Evolutionary conservation across 2,888 invertebrate genomes (phyloP).

Genomic region (Muscina levida): DNA sequence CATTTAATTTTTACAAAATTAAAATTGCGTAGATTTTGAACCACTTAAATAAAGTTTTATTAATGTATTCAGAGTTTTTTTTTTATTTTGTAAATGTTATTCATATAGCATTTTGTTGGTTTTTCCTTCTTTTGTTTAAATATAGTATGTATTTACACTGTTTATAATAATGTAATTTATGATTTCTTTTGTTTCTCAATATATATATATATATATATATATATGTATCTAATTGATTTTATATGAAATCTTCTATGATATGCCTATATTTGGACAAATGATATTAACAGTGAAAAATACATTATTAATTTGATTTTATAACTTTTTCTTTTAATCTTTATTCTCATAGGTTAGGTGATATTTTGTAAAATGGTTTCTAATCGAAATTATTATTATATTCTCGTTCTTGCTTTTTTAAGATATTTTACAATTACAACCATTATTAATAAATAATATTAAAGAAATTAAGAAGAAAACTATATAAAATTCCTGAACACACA

Average conservation of each 20-base stretch:
- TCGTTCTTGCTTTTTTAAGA: not conserved
- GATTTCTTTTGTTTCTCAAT: conserved; percentile 22
- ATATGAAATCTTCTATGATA: conserved; percentile 61
- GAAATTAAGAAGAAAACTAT: not conserved
- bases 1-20: too few species aligned
- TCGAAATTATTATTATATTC: not conserved
- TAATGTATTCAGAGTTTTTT: too few species aligned
- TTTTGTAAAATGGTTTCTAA: not conserved
- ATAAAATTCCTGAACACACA: not conserved
- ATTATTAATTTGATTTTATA: conserved; percentile 24
- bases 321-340: not conserved
- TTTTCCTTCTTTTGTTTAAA: too few species aligned
- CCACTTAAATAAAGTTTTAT: too few species aligned
- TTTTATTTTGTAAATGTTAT: too few species aligned
- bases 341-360: conserved; percentile 12
- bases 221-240: not conserved
- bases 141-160: not conserved
- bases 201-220: conserved; percentile 20
- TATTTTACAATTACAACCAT: conserved; percentile 25
- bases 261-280: conserved; percentile 58
- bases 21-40: too few species aligned
- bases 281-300: conserved; percentile 62
- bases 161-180: not conserved
- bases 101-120: too few species aligned
- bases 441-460: not conserved